These are phyloP conservation scores for Thymelicus acteon DNA, from an alignment of 2,888 invertebrate species.

Conservation along the genomic window DNA sequence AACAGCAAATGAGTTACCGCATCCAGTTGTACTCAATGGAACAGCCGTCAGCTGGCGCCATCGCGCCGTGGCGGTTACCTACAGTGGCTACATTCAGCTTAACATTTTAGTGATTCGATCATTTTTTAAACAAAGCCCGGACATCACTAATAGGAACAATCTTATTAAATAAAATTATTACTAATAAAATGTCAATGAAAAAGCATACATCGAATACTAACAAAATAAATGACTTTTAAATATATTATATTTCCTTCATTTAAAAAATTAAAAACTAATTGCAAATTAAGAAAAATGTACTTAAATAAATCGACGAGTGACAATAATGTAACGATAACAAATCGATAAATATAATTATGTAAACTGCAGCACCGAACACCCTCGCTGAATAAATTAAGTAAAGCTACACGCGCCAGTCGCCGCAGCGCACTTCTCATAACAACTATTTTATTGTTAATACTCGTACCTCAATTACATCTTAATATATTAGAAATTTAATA, in stretches of 20 bases:
- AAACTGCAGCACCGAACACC: constrained; percentile 52
- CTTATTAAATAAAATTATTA: constrained; percentile 40
- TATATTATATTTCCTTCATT: constrained; percentile 39
- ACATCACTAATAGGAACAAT: constrained; percentile 48
- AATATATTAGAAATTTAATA: constrained; percentile 13
- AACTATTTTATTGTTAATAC: constrained; percentile 7
- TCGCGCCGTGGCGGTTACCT: no score
- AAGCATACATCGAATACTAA: constrained; percentile 28
- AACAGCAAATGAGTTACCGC: neutral
- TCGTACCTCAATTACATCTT: constrained; percentile 7
- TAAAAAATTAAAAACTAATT: constrained; percentile 39
- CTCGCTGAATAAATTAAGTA: constrained; percentile 49
- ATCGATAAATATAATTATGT: constrained; percentile 36
- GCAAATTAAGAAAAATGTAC: constrained; percentile 40
- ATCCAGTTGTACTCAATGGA: no score
- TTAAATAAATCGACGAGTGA: constrained; percentile 40
- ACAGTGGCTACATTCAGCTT: neutral
- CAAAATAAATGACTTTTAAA: constrained; percentile 40
- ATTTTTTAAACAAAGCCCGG: constrained; percentile 23
- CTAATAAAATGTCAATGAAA: constrained; percentile 40
- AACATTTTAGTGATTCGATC: neutral
- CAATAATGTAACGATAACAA: constrained; percentile 29
- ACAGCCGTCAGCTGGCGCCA: neutral
- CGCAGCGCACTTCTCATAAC: constrained; percentile 5
- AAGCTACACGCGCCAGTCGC: constrained; percentile 40